Base-by-base conservation (phyloP, 2,113 vertebrate species). In the Microcebus lehilahytsara region DNA sequence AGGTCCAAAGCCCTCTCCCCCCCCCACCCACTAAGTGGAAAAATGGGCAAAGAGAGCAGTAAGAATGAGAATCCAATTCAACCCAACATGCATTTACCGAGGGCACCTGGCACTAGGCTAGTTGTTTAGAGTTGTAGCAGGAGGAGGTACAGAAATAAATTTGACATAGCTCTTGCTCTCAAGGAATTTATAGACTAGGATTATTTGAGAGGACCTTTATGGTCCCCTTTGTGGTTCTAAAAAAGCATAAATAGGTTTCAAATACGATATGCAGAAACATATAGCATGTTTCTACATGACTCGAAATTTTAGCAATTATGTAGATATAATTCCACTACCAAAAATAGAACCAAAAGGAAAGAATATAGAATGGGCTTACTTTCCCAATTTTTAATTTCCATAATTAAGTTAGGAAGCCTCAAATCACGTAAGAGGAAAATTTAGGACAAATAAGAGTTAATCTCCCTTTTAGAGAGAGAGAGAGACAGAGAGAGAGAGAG, bases 221-320 rank as follows among this genome's bases (percentile, higher is more conserved):
- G 17, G 66, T 81, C 32, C n/a, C 75, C 71, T 95, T 71, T 81
- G 66, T 62, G 71, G 62, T 90, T 93, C 67, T 85, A 92, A 67
- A 60, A 88, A 81, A 95, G 34, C 74, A 85, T 87, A 96, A 89
- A 88, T 64, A 62, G 40, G 40, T 96, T 92, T 92, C 67, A 91
- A 93, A 80, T 75, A 60, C 49, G 58, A 79, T 37, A 19, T 62
- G 49, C 25, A 85, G 9, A n/a, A 87, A 93, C 49, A 85, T 0
- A 77, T 25, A 53, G 34, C 51, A 88, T 72, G 90, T 92, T 96
- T 40, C 64, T 75, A 84, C 42, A 71, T 19, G 75, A 66, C 46
- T 95, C 71, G 92, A 96, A 90, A 67, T 93, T 25, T 77, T 51
- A 90, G 34, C 32, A 85, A 90, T 83, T 42, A 49, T 46, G 69